Evolutionary conservation across 2,888 invertebrate genomes (phyloP).

Genomic region (Tortrix viridana): DNA sequence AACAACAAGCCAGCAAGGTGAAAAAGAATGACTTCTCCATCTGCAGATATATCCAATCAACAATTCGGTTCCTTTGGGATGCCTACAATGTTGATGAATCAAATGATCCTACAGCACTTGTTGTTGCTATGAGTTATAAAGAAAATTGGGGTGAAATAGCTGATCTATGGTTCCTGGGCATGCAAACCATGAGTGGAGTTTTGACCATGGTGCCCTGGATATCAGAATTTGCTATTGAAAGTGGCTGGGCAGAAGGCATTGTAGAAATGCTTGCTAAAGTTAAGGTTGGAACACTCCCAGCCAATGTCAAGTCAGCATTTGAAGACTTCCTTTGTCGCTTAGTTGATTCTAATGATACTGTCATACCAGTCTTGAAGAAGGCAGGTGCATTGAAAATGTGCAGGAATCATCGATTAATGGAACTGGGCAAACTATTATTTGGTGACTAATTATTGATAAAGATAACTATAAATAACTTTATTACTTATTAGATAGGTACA

Average conservation of each 20-base stretch:
- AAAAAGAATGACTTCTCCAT: conserved; percentile 95
- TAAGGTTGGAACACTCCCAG: conserved; percentile 91
- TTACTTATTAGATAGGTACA: conserved; percentile 12
- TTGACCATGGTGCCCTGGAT: conserved; percentile 94
- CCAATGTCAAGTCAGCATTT: conserved; percentile 94
- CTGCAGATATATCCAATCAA: conserved; percentile 94
- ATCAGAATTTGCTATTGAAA: conserved; percentile 95
- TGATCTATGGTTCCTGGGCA: conserved; percentile 96
- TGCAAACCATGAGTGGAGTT: conserved; percentile 95
- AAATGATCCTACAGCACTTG: conserved; percentile 91
- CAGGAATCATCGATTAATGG: conserved; percentile 94
- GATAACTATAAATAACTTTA: conserved; percentile 12
- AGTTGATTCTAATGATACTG: conserved; percentile 91
- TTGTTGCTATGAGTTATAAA: conserved; percentile 93
- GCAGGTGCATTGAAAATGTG: conserved; percentile 92
- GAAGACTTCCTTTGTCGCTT: conserved; percentile 94
- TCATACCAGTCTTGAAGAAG: conserved; percentile 90
- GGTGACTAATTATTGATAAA: conserved; percentile 86
- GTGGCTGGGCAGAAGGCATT: conserved; percentile 97
- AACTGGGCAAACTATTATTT: conserved; percentile 93
- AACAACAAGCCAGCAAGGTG: conserved; percentile 92
- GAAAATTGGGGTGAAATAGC: conserved; percentile 95
- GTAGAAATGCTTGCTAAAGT: conserved; percentile 92
- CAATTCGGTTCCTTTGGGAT: conserved; percentile 96
- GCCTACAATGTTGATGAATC: conserved; percentile 95